Evolutionary conservation across 2,113 vertebrate genomes (phyloP).

Genomic region (Andinoacara biseriatus): DNA sequence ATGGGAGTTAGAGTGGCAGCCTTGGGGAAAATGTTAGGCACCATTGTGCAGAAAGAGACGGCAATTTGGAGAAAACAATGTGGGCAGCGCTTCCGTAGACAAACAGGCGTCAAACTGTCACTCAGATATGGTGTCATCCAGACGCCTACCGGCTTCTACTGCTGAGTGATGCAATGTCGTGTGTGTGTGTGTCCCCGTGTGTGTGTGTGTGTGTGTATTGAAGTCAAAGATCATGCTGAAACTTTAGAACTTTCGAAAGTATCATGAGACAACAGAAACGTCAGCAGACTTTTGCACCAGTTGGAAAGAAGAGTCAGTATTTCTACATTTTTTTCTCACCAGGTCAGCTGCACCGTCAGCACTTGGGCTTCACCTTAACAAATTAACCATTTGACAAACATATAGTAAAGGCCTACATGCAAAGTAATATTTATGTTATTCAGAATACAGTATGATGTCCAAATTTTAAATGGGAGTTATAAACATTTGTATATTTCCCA

Average conservation of each 20-base stretch:
- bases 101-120: slow-evolving; percentile 58
- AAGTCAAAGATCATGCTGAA: background rate
- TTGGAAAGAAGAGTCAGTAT: background rate
- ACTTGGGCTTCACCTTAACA: too few species aligned
- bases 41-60: slow-evolving; percentile 46
- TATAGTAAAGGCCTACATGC: background rate
- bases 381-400: too few species aligned
- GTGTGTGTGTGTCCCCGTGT: rapidly evolving
- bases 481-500: background rate
- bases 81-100: slow-evolving; percentile 36
- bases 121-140: slow-evolving; percentile 23
- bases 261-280: background rate
- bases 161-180: slow-evolving; percentile 11
- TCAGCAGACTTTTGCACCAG: background rate
- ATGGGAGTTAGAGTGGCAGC: slow-evolving; percentile 13
- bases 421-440: background rate
- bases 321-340: background rate
- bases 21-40: slow-evolving; percentile 12
- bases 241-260: background rate
- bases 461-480: background rate
- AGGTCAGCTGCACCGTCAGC: too few species aligned
- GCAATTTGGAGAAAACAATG: slow-evolving; percentile 54
- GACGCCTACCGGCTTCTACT: background rate
- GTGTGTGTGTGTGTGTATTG: background rate
- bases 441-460: rapidly evolving